Percentiles rank a stretch among this genome's conserved stretches.
phyloP scores from a whole-genome alignment of 2,113 vertebrate species.

The Leptobrachium leishanense region DNA sequence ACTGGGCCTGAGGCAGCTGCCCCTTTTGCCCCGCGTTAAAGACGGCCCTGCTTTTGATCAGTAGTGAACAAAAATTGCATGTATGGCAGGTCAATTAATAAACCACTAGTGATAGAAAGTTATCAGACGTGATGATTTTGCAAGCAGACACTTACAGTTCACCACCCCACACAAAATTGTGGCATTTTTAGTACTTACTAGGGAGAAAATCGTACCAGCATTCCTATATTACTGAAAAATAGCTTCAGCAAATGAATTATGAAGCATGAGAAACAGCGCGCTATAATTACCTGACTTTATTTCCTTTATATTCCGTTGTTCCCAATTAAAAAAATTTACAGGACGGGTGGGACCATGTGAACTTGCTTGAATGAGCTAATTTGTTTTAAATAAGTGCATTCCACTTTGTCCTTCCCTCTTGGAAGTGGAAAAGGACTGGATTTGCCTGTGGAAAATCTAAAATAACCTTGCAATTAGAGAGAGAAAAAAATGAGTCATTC shows the following conservation, averaged over 20 bases:
- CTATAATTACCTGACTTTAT: background rate
- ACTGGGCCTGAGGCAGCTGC: too few species aligned
- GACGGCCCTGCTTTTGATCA: too few species aligned
- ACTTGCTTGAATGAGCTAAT: slow-evolving; percentile 43
- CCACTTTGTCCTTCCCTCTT: slow-evolving; percentile 28
- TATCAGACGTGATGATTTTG: too few species aligned
- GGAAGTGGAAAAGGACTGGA: slow-evolving; percentile 33
- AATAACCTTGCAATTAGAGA: slow-evolving; percentile 29
- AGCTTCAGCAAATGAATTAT: background rate
- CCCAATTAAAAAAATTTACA: slow-evolving; percentile 22
- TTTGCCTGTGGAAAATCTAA: slow-evolving; percentile 45
- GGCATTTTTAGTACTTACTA: too few species aligned
- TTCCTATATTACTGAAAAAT: too few species aligned
- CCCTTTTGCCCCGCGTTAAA: too few species aligned
- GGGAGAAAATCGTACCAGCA: too few species aligned
- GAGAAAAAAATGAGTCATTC: slow-evolving; percentile 37
- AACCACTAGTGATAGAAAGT: too few species aligned
- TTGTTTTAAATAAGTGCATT: slow-evolving; percentile 33
- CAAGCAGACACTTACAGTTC: too few species aligned
- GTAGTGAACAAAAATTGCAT: too few species aligned
- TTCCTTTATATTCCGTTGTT: background rate
- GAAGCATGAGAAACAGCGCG: background rate
- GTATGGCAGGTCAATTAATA: too few species aligned
- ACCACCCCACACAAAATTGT: too few species aligned
- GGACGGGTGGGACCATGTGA: slow-evolving; percentile 44